These are phyloP conservation scores for Bhutanitis thaidina DNA, from an alignment of 2,888 invertebrate species.

Conservation along the genomic window DNA sequence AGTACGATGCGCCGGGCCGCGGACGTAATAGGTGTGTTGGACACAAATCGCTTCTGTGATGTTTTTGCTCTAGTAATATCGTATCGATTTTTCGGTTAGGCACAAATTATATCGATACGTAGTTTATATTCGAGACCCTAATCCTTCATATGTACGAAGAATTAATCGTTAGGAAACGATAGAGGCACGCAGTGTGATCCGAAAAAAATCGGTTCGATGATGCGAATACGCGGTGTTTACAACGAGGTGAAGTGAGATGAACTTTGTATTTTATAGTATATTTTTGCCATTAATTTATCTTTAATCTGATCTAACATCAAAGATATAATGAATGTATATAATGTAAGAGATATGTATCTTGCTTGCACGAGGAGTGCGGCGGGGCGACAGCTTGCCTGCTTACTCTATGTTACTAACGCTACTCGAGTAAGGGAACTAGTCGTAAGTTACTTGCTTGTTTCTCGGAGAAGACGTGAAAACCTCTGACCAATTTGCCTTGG, in stretches of 20 bases:
- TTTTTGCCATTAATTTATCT: constrained; percentile 62
- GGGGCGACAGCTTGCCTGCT: constrained; percentile 65
- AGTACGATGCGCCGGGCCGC: constrained; percentile 48
- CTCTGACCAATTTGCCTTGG: constrained; percentile 80
- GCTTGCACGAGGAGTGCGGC: constrained; percentile 45
- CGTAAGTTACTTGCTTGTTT: constrained; percentile 73
- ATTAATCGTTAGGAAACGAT: neutral
- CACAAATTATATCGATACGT: constrained; percentile 39
- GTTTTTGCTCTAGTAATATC: constrained; percentile 61
- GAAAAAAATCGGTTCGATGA: constrained; percentile 4
- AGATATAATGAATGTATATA: constrained; percentile 66
- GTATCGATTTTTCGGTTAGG: constrained; percentile 36
- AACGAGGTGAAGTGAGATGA: constrained; percentile 40
- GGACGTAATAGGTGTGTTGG: constrained; percentile 44
- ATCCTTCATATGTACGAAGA: constrained; percentile 7
- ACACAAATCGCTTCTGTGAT: constrained; percentile 72
- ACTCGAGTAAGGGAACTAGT: constrained; percentile 57
- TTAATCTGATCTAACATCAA: constrained; percentile 52
- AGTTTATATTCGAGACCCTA: constrained; percentile 9
- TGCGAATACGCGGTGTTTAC: constrained; percentile 31
- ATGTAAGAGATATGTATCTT: constrained; percentile 55
- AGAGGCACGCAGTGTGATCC: neutral
- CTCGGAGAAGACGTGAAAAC: constrained; percentile 68
- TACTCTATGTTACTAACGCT: constrained; percentile 57
- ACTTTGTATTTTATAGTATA: constrained; percentile 60